A percentile compares a stretch with the other conserved stretches of the same genome.
phyloP scores from a whole-genome alignment of 2,113 vertebrate genomes.

The Xiphorhynchus elegans region DNA sequence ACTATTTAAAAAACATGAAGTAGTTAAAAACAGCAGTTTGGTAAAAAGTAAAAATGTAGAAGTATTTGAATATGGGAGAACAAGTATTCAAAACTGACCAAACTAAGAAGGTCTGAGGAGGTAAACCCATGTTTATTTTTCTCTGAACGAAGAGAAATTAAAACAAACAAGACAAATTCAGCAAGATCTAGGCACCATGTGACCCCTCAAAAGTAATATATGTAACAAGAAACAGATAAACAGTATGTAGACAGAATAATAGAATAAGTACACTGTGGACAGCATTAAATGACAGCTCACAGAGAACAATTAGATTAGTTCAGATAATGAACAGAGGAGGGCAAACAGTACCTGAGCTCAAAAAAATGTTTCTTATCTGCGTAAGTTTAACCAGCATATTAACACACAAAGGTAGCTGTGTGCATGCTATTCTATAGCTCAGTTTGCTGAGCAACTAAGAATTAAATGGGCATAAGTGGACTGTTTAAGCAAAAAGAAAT shows the following conservation, averaged over 20 bases:
- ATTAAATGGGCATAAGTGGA: background rate
- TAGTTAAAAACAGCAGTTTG: background rate
- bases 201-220: background rate
- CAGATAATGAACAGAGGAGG: background rate
- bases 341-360: background rate
- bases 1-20: background rate
- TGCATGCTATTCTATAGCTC: background rate
- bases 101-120: background rate
- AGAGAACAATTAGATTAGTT: constrained; percentile 9
- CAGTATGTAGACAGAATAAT: background rate
- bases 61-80: background rate
- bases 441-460: background rate
- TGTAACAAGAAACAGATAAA: background rate
- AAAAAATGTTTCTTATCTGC: background rate
- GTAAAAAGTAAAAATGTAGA: accelerated
- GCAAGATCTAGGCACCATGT: background rate
- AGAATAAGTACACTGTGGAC: background rate
- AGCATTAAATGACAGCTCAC: background rate
- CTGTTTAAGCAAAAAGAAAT: background rate
- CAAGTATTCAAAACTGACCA: background rate
- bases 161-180: background rate
- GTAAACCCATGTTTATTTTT: background rate
- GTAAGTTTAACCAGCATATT: background rate
- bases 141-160: background rate
- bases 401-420: background rate